Percentiles rank a stretch among this genome's conserved stretches.
Evolutionary conservation across 2,888 invertebrate genomes (phyloP).

Genomic region (Colostygia pectinataria): DNA sequence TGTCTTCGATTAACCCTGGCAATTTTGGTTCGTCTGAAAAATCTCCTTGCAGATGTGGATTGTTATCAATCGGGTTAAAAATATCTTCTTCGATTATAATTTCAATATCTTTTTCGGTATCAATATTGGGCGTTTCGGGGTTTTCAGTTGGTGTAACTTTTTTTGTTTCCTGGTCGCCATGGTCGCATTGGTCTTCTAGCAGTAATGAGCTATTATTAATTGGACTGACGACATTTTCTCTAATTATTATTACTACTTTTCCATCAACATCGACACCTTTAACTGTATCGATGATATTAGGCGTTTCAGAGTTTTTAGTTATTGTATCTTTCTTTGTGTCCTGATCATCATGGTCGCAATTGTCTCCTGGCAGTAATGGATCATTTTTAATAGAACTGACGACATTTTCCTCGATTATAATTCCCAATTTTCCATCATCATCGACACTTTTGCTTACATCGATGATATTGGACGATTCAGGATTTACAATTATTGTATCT

Average conservation of each 20-base stretch:
- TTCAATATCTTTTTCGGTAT: slow-evolving; percentile 37
- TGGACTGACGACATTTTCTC: slow-evolving; percentile 43
- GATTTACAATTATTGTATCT: slow-evolving; percentile 37
- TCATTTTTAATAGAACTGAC: slow-evolving; percentile 16
- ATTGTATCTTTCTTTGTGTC: slow-evolving; percentile 42
- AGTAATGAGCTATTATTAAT: slow-evolving; percentile 9
- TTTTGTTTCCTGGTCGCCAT: slow-evolving; percentile 48
- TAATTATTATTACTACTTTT: slow-evolving; percentile 53
- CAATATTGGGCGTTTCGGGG: slow-evolving; percentile 18
- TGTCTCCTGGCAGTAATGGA: slow-evolving; percentile 25
- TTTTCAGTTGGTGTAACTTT: slow-evolving; percentile 34
- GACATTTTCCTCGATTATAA: slow-evolving; percentile 55
- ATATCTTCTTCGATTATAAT: slow-evolving; percentile 56
- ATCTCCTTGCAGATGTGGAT: not conserved
- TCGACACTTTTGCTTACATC: slow-evolving; percentile 29
- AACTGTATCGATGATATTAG: slow-evolving; percentile 13
- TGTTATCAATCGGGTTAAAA: slow-evolving; percentile 17
- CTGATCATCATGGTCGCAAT: slow-evolving; percentile 39
- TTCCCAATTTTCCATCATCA: slow-evolving; percentile 42
- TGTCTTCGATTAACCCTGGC: not conserved
- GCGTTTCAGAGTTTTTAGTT: slow-evolving; percentile 27
- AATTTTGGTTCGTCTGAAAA: not conserved
- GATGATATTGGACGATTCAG: slow-evolving; percentile 25
- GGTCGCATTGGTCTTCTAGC: slow-evolving; percentile 34
- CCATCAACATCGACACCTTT: slow-evolving; percentile 33